A percentile compares a stretch with the other conserved stretches of the same genome.
phyloP scores from a whole-genome alignment of 1,140 invertebrate species.

The Tetragnatha versicolor region DNA sequence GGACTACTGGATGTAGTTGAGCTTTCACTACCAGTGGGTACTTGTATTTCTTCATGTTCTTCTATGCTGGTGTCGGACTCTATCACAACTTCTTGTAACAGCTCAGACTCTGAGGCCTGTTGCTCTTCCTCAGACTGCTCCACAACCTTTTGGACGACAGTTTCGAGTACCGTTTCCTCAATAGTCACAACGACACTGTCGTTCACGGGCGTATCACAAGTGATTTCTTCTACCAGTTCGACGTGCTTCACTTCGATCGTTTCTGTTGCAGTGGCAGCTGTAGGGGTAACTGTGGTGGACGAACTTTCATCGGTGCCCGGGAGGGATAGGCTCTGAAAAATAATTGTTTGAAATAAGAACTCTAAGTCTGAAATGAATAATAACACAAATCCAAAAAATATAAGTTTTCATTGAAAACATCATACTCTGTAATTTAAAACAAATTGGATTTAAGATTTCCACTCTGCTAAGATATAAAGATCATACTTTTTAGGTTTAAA shows the following conservation, averaged over 20 bases:
- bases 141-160: not conserved
- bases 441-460: too few species aligned
- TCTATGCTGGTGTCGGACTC: constrained; percentile 3
- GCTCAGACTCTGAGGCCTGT: not conserved
- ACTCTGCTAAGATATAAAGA: too few species aligned
- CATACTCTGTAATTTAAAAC: too few species aligned
- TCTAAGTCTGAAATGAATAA: too few species aligned
- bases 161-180: constrained; percentile 27
- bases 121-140: not conserved
- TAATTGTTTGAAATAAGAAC: too few species aligned
- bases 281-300: not conserved
- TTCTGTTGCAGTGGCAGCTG: not conserved
- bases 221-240: constrained; percentile 7
- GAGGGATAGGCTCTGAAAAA: not conserved
- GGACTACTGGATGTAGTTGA: constrained; percentile 23
- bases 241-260: not conserved
- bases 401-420: too few species aligned
- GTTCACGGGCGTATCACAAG: not conserved
- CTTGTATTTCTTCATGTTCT: not conserved
- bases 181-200: constrained; percentile 1
- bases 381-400: too few species aligned
- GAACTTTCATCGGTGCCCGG: not conserved
- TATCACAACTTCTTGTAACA: constrained; percentile 27
- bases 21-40: constrained; percentile 18
- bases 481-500: too few species aligned